Evolutionary conservation across 92 coral and sea anemone genomes (phyloP).

Genomic region (Hydrozoanthus gracilis): DNA sequence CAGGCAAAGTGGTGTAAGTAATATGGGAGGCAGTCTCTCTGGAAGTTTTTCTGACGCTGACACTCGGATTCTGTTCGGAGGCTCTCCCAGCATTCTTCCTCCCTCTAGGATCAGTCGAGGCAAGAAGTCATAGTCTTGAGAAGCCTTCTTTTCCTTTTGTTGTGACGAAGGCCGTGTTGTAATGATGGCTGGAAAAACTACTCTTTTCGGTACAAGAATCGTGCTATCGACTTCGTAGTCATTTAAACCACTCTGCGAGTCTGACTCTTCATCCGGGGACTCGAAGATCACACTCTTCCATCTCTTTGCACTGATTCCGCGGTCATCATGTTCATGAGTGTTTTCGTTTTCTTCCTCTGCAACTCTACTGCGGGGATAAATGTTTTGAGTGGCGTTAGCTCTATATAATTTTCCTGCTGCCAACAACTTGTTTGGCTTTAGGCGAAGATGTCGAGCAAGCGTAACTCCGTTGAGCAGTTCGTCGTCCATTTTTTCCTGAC

Average conservation of each 20-base stretch:
- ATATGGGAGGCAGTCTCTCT: conserved; percentile 33
- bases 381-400: not conserved
- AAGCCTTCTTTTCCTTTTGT: conserved; percentile 29
- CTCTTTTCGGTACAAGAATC: conserved; percentile 25
- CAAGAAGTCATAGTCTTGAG: conserved; percentile 18
- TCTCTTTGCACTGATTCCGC: conserved; percentile 49
- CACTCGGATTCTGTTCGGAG: not conserved
- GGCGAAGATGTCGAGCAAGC: conserved; percentile 52
- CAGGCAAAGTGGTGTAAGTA: conserved; percentile 24
- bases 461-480: conserved; percentile 63
- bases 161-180: conserved; percentile 42
- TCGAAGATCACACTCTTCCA: conserved; percentile 64
- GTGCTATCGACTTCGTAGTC: not conserved
- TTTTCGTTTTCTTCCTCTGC: conserved; percentile 60
- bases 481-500: conserved; percentile 66
- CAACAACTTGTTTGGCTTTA: conserved; percentile 53
- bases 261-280: conserved; percentile 45
- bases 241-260: conserved; percentile 21
- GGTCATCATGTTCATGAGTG: conserved; percentile 45
- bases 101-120: conserved; percentile 19
- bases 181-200: conserved; percentile 64
- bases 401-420: conserved; percentile 4
- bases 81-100: not conserved
- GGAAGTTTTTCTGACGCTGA: not conserved
- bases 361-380: conserved; percentile 32